Percentiles rank a stretch among this genome's conserved stretches.
Evolutionary conservation across 2,888 invertebrate genomes (phyloP).

Genomic region (Synergus japonicus): DNA sequence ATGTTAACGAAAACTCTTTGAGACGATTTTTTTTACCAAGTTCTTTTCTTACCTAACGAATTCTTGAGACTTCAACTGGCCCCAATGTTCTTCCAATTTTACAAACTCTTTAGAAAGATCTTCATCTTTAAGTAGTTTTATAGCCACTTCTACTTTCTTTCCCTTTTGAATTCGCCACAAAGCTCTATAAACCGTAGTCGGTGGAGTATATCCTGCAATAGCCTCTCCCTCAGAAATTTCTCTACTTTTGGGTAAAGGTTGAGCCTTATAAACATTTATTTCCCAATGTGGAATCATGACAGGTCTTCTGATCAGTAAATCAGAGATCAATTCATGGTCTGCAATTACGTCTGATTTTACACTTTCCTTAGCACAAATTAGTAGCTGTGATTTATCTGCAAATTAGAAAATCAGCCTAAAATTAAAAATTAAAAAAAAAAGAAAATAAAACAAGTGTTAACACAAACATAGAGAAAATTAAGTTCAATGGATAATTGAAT

Average conservation of each 20-base stretch:
- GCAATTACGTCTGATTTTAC: conserved; percentile 80
- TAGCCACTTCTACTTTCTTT: conserved; percentile 87
- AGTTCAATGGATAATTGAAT: background rate
- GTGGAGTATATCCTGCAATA: conserved; percentile 48
- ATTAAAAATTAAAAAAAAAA: background rate
- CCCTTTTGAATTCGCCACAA: conserved; percentile 88
- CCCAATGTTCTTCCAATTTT: conserved; percentile 88
- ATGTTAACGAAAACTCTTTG: background rate
- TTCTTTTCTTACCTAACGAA: conserved; percentile 80
- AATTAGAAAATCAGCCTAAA: conserved; percentile 36
- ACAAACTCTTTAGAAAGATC: conserved; percentile 84
- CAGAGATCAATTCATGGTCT: conserved; percentile 78
- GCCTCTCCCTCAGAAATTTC: conserved; percentile 55
- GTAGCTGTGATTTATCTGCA: conserved; percentile 84
- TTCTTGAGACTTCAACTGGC: conserved; percentile 86
- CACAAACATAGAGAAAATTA: conserved; percentile 37
- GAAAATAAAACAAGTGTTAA: conserved; percentile 33
- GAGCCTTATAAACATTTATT: conserved; percentile 84
- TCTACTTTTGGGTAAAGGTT: conserved; percentile 68
- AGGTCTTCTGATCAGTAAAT: conserved; percentile 78
- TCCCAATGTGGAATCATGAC: conserved; percentile 84
- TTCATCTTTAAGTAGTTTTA: conserved; percentile 87
- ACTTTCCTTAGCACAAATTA: conserved; percentile 83
- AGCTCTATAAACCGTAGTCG: conserved; percentile 80
- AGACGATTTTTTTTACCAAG: conserved; percentile 11